Evolutionary conservation across 2,113 vertebrate species (phyloP).

Genomic region (Ifrita kowaldi): DNA sequence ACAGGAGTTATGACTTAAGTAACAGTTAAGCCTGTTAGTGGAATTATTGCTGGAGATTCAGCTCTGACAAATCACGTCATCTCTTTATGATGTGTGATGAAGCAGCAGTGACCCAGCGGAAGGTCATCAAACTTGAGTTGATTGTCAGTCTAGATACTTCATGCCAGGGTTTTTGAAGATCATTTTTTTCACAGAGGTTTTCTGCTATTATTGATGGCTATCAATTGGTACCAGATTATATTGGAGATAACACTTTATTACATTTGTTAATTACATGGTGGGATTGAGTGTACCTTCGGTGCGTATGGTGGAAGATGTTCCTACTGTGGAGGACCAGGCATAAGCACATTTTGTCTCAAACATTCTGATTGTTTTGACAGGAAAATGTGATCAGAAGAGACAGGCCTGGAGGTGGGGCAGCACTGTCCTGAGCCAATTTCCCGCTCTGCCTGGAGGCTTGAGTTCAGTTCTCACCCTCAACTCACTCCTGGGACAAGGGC

Average conservation of each 20-base stretch:
- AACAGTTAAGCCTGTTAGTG: neutral
- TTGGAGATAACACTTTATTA: neutral
- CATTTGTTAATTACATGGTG: neutral
- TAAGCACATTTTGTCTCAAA: neutral
- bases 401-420: neutral
- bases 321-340: no score
- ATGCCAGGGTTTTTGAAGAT: neutral
- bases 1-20: neutral
- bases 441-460: neutral
- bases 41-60: neutral
- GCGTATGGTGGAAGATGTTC: neutral
- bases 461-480: neutral
- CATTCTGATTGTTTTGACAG: neutral
- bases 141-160: neutral
- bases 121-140: neutral
- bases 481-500: neutral
- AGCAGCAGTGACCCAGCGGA: neutral
- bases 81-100: neutral
- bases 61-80: neutral
- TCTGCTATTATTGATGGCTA: neutral
- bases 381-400: neutral
- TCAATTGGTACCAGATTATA: neutral
- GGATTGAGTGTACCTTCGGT: neutral
- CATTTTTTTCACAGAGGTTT: neutral
- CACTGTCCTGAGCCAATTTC: rapidly evolving